Evolutionary conservation across 2,888 invertebrate genomes (phyloP).

Genomic region (Tetropium fuscum): DNA sequence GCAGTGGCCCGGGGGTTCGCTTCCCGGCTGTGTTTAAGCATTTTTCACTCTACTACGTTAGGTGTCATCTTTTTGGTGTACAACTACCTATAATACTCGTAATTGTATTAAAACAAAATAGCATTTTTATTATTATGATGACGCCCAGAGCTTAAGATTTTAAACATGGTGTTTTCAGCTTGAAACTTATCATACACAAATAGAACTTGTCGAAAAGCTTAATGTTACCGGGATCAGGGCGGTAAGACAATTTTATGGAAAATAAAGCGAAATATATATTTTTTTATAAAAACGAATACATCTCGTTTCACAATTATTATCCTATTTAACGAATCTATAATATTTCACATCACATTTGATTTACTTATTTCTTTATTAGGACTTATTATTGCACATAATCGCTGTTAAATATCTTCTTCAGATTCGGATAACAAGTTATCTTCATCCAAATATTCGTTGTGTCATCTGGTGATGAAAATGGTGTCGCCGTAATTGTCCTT

Average conservation of each 20-base stretch:
- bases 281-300: conserved; percentile 24
- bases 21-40: too few species aligned
- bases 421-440: conserved; percentile 54
- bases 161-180: too few species aligned
- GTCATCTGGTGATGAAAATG: conserved; percentile 73
- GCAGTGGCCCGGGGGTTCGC: too few species aligned
- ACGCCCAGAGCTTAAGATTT: too few species aligned
- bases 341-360: conserved; percentile 29
- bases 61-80: too few species aligned
- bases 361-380: conserved; percentile 24
- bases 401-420: conserved; percentile 51
- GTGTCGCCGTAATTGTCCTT: conserved; percentile 69
- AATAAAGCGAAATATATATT: conserved; percentile 42
- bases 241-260: conserved; percentile 9
- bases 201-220: neutral
- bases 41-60: too few species aligned
- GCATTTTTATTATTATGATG: too few species aligned
- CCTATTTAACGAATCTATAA: conserved; percentile 8
- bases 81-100: too few species aligned
- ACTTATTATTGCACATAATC: conserved; percentile 5
- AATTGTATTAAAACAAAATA: too few species aligned
- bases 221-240: neutral
- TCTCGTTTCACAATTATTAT: conserved; percentile 27
- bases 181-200: too few species aligned
- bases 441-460: conserved; percentile 57